Conservation (phyloP, 1,140 invertebrate genomes). For the Ephestia elutella region DNA sequence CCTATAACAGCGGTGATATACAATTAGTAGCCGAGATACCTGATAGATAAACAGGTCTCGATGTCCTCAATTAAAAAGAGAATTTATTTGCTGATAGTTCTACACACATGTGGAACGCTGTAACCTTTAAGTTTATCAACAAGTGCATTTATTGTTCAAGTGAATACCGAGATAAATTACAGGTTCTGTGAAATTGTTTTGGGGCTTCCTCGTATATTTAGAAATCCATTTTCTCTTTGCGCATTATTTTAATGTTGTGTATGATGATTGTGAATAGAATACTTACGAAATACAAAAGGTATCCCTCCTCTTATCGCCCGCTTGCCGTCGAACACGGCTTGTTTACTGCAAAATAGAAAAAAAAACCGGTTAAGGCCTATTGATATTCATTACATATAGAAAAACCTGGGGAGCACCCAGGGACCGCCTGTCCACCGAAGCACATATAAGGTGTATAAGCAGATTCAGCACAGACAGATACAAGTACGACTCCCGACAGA, state of each 20-base stretch:
- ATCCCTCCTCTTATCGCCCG: slow-evolving; percentile 96
- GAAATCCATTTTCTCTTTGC: not conserved
- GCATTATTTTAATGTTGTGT: not conserved
- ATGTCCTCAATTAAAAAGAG: too few relatives aligned
- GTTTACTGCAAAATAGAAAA: slow-evolving; percentile 84
- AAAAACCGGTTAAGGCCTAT: slow-evolving; percentile 15
- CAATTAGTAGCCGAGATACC: too few relatives aligned
- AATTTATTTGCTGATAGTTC: too few relatives aligned
- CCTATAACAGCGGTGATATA: too few relatives aligned
- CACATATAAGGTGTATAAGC: not conserved
- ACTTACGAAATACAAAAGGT: slow-evolving; percentile 97
- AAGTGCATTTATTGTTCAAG: too few relatives aligned
- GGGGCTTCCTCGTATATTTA: too few relatives aligned
- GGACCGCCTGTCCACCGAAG: slow-evolving; percentile 10
- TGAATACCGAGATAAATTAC: too few relatives aligned
- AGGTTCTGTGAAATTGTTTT: too few relatives aligned
- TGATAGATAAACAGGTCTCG: too few relatives aligned
- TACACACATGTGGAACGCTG: too few relatives aligned
- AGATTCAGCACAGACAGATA: slow-evolving; percentile 9
- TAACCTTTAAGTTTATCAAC: too few relatives aligned
- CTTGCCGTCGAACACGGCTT: slow-evolving; percentile 95
- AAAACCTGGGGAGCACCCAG: slow-evolving; percentile 7
- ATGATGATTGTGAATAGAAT: slow-evolving; percentile 15
- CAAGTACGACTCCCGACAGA: too few relatives aligned
- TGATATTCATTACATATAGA: not conserved